Conservation (phyloP, 1,140 invertebrate species). For the Ceratina japonica region DNA sequence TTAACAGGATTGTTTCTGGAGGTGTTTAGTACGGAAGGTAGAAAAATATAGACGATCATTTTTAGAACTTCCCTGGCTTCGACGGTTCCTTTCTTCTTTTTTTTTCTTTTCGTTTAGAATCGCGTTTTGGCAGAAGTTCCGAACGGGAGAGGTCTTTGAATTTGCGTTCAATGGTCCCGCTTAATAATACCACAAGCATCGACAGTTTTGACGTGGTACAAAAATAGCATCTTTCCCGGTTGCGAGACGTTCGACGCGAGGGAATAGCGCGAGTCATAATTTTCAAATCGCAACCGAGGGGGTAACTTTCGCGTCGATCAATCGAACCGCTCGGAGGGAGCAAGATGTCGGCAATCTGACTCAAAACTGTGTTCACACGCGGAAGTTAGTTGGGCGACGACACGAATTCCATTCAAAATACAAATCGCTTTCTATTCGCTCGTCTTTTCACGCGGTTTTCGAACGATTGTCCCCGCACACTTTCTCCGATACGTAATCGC, state of each 20-base stretch:
- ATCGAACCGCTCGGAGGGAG: background rate
- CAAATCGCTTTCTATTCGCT: background rate
- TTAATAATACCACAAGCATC: constrained; percentile 6
- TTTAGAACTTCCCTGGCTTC: too few relatives aligned
- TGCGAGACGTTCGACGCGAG: background rate
- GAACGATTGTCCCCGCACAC: background rate
- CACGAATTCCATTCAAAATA: too few relatives aligned
- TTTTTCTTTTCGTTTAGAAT: background rate
- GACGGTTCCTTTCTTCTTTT: background rate
- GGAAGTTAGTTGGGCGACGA: too few relatives aligned
- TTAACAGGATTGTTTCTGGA: too few relatives aligned
- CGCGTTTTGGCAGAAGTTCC: background rate
- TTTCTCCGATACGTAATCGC: background rate
- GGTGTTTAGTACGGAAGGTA: too few relatives aligned
- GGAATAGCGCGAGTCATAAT: too few relatives aligned
- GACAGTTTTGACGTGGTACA: constrained; percentile 3
- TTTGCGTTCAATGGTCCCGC: constrained; percentile 23
- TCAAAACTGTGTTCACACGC: background rate
- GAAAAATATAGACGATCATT: too few relatives aligned
- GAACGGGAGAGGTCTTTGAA: background rate
- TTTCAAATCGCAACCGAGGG: background rate
- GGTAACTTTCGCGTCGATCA: background rate
- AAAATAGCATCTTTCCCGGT: constrained; percentile 22
- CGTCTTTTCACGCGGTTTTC: background rate
- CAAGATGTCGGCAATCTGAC: background rate